A percentile compares a stretch with the other conserved stretches of the same genome.
Evolutionary conservation across 2,797 vertebrate genomes (phyloP).

Genomic region (Liasis olivaceus): DNA sequence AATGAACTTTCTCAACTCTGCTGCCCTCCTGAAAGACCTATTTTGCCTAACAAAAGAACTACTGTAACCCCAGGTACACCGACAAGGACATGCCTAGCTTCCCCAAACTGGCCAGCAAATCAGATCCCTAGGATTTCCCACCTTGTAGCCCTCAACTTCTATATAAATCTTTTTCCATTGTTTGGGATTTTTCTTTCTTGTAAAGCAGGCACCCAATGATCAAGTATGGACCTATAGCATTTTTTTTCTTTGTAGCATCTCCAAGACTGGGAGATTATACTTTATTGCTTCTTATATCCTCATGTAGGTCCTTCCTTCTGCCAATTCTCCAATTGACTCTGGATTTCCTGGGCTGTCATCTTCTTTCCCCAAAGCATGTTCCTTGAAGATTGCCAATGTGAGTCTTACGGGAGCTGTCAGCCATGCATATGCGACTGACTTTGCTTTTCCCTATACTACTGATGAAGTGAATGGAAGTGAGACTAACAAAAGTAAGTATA

Average conservation of each 20-base stretch:
- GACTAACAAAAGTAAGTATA: constrained; percentile 66
- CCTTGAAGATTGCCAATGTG: constrained; percentile 71
- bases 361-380: constrained; percentile 63
- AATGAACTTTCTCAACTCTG: background rate
- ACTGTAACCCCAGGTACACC: background rate
- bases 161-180: background rate
- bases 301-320: constrained; percentile 51
- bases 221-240: background rate
- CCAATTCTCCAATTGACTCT: constrained; percentile 63
- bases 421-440: constrained; percentile 67
- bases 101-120: background rate
- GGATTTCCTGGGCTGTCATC: constrained; percentile 71
- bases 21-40: background rate
- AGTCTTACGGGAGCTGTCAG: constrained; percentile 66
- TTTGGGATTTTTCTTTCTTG: background rate
- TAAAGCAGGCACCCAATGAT: background rate
- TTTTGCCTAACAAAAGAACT: background rate
- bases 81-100: background rate
- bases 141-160: background rate
- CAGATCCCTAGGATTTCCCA: background rate
- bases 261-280: background rate
- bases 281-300: constrained; percentile 36
- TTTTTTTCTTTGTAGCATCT: background rate
- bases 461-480: constrained; percentile 72
- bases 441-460: constrained; percentile 60